Evolutionary conservation across 2,888 invertebrate genomes (phyloP).

Genomic region (Drosophila limbata): DNA sequence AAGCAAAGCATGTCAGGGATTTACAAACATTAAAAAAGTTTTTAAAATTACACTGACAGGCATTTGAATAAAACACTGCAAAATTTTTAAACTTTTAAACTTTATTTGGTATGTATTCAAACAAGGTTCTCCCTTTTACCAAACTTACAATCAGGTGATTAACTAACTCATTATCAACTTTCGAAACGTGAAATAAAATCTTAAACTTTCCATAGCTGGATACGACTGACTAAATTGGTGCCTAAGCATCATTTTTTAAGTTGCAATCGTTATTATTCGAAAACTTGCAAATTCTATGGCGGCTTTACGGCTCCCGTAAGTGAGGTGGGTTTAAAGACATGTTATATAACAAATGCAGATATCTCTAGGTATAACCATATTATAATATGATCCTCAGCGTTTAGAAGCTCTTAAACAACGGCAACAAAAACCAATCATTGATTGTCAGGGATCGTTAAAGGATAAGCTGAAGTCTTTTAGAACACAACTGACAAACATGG

Average conservation of each 20-base stretch:
- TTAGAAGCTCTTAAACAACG: neutral
- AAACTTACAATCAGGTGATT: constrained; percentile 33
- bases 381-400: neutral
- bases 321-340: neutral
- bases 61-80: constrained; percentile 1
- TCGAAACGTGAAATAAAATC: neutral
- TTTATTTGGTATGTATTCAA: constrained; percentile 43
- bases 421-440: neutral
- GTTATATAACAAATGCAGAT: neutral
- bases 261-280: neutral
- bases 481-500: neutral
- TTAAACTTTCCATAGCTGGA: neutral
- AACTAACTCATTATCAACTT: neutral
- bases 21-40: neutral
- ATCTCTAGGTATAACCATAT: neutral
- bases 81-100: constrained; percentile 23
- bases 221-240: neutral
- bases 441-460: neutral
- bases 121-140: constrained; percentile 39
- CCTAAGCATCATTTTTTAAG: neutral
- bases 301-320: neutral
- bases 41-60: neutral
- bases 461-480: constrained; percentile 18
- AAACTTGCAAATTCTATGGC: neutral
- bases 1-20: constrained; percentile 17